These are phyloP conservation scores for Crocidura indochinensis DNA, from an alignment of 2,797 vertebrate genomes.

Conservation along the genomic window DNA sequence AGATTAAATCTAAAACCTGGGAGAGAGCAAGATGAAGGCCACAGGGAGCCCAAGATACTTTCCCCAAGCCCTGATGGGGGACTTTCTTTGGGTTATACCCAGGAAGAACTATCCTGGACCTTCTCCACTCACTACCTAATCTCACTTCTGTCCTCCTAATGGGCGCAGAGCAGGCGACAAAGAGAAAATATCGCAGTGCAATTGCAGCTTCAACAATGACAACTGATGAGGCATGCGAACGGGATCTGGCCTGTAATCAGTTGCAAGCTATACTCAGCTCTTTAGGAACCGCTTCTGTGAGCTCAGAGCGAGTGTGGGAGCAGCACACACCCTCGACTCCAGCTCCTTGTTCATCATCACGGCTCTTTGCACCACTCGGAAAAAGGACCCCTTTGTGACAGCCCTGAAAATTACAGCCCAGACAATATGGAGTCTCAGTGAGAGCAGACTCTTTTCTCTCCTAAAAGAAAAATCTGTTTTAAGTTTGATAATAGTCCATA, in stretches of 20 bases:
- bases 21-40: background rate
- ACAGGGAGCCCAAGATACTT: background rate
- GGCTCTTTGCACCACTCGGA: background rate
- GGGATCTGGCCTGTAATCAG: slow-evolving; percentile 83
- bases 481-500: slow-evolving; percentile 90
- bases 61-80: background rate
- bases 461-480: slow-evolving; percentile 90
- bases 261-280: slow-evolving; percentile 79
- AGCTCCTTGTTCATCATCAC: slow-evolving; percentile 65
- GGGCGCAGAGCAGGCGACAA: slow-evolving; percentile 58
- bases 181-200: slow-evolving; percentile 73
- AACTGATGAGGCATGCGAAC: slow-evolving; percentile 84
- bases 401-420: slow-evolving; percentile 85
- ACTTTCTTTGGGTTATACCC: background rate
- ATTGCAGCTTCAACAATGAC: slow-evolving; percentile 82
- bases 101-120: background rate
- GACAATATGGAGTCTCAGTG: slow-evolving; percentile 86
- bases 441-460: slow-evolving; percentile 87
- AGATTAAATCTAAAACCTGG: background rate
- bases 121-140: background rate
- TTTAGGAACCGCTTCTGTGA: slow-evolving; percentile 70
- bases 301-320: slow-evolving; percentile 58
- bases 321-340: slow-evolving; percentile 23
- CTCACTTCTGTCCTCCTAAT: slow-evolving; percentile 69
- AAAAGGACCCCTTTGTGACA: slow-evolving; percentile 85